These are phyloP conservation scores for Poeciliopsis retropinna DNA, from an alignment of 2,113 vertebrate genomes.

Conservation along the genomic window DNA sequence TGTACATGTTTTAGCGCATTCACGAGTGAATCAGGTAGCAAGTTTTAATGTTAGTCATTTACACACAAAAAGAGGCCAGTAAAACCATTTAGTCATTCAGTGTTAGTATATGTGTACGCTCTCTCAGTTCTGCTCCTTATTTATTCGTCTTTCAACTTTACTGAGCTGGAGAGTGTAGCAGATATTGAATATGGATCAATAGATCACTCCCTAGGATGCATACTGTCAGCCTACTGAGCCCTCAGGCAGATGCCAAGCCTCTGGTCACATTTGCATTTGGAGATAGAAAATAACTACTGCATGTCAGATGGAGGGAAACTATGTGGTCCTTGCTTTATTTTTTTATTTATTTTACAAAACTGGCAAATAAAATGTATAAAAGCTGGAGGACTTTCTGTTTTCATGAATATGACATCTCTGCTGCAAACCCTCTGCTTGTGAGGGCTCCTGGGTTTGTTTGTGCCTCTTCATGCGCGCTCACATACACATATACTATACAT, in stretches of 20 bases:
- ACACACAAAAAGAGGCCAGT: constrained; percentile 17
- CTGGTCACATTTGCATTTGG: constrained; percentile 76
- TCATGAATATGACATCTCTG: constrained; percentile 1
- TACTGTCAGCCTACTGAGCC: constrained; percentile 77
- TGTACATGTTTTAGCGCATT: too few relatives aligned
- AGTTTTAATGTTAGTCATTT: constrained; percentile 20
- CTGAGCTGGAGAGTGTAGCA: constrained; percentile 70
- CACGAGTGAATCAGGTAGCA: too few relatives aligned
- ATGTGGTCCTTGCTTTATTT: constrained; percentile 25
- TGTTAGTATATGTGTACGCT: constrained; percentile 55
- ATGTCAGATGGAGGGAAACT: constrained; percentile 54
- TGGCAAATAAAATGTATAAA: constrained; percentile 36
- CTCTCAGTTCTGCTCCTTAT: constrained; percentile 72
- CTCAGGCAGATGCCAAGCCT: constrained; percentile 70
- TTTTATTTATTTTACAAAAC: constrained; percentile 31
- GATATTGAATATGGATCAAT: constrained; percentile 82
- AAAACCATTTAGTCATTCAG: constrained; percentile 43
- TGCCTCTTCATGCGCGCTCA: constrained; percentile 48
- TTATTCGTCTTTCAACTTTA: constrained; percentile 76
- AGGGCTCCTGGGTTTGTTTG: constrained; percentile 19
- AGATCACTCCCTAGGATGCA: constrained; percentile 79
- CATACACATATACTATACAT: constrained; percentile 54
- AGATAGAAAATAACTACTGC: constrained; percentile 72
- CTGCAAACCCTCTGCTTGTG: background rate
- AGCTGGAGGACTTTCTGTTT: constrained; percentile 18